phyloP scores from a whole-genome alignment of 1,140 invertebrate genomes.

The Sarcophaga bullata region DNA sequence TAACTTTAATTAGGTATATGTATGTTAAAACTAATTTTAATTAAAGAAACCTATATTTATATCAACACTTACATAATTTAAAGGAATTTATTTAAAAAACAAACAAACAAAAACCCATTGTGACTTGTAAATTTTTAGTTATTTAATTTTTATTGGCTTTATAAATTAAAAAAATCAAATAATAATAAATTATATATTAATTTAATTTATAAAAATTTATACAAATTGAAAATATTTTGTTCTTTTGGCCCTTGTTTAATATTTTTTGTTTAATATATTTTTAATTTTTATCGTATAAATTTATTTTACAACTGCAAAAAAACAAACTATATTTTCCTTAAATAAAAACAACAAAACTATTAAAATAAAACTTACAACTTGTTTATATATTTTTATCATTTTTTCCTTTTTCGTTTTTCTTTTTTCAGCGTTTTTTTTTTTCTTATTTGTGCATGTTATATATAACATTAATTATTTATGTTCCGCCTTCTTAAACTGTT shows the following conservation, averaged over 20 bases:
- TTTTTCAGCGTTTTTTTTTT: no score
- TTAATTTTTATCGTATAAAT: not conserved
- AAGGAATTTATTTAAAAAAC: no score
- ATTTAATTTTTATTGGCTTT: conserved; percentile 25
- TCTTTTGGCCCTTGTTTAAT: not conserved
- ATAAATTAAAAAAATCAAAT: not conserved
- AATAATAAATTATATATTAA: conserved; percentile 26
- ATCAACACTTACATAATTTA: not conserved
- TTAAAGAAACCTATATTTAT: not conserved
- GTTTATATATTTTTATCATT: no score
- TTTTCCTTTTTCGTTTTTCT: no score
- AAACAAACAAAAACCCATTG: not conserved
- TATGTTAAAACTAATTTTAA: conserved; percentile 25
- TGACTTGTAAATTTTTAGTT: conserved; percentile 30
- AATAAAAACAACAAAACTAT: conserved; percentile 26
- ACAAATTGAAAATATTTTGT: not conserved
- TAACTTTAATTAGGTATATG: not conserved
- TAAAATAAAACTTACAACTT: no score
- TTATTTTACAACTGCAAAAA: not conserved
- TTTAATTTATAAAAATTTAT: not conserved
- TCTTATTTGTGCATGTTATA: no score
- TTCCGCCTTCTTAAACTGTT: no score
- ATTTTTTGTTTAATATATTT: conserved; percentile 11
- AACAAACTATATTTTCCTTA: conserved; percentile 15
- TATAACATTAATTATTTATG: no score